Evolutionary conservation across 2,888 invertebrate species (phyloP).

Genomic region (Parochlus steinenii): DNA sequence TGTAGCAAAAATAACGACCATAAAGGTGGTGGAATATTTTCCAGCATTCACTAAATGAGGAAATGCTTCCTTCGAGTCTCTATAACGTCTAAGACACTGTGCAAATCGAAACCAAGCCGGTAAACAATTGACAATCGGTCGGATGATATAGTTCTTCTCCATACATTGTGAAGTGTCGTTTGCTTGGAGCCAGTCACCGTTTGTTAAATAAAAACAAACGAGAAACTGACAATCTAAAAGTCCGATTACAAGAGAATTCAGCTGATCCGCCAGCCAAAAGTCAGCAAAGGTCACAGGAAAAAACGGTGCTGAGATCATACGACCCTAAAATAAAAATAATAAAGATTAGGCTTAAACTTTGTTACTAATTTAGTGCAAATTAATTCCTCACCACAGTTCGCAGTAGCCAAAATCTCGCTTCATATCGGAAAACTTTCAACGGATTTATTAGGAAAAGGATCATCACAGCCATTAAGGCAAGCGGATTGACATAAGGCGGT

Average conservation of each 20-base stretch:
- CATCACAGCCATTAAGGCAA: constrained; percentile 69
- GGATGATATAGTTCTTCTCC: constrained; percentile 53
- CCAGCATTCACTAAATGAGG: constrained; percentile 96
- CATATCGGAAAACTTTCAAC: constrained; percentile 74
- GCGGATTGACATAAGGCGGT: constrained; percentile 83
- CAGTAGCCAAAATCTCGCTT: constrained; percentile 88
- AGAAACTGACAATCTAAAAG: constrained; percentile 90
- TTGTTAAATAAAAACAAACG: constrained; percentile 76
- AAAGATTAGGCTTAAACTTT: constrained; percentile 13
- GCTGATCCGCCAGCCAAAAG: constrained; percentile 97
- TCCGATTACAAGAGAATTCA: constrained; percentile 81
- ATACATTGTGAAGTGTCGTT: constrained; percentile 48
- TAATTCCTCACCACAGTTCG: constrained; percentile 58
- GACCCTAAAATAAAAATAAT: constrained; percentile 39
- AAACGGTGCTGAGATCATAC: constrained; percentile 79
- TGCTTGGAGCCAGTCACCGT: constrained; percentile 52
- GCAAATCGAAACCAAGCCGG: constrained; percentile 98
- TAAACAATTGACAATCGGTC: constrained; percentile 75
- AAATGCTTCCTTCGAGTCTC: constrained; percentile 78
- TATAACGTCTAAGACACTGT: constrained; percentile 87
- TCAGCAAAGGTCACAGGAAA: constrained; percentile 90
- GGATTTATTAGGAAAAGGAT: constrained; percentile 81
- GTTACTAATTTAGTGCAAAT: constrained; percentile 11
- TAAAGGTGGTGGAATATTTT: constrained; percentile 94
- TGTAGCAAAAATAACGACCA: constrained; percentile 76